Evolutionary conservation across 2,113 vertebrate species (phyloP).

Genomic region (Eublepharis macularius): DNA sequence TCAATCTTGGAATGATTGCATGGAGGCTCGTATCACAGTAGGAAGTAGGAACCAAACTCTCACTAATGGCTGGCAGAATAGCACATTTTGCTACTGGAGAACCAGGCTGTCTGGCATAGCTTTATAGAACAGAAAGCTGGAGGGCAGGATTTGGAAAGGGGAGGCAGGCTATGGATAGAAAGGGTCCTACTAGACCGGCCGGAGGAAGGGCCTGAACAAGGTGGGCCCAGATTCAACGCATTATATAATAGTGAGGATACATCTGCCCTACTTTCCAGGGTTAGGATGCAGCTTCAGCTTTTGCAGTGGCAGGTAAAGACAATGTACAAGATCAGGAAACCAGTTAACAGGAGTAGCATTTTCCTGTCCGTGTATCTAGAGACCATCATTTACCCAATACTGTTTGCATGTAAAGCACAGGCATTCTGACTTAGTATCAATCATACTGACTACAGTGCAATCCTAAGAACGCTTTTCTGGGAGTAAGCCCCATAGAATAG

Average conservation of each 20-base stretch:
- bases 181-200: no score
- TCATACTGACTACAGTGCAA: not conserved
- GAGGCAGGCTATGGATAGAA: not conserved
- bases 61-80: not conserved
- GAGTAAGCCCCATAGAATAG: no score
- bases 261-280: no score
- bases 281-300: not conserved
- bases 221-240: not conserved
- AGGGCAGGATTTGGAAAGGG: not conserved
- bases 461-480: no score
- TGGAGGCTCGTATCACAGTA: not conserved
- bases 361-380: not conserved
- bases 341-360: not conserved
- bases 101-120: not conserved
- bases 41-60: not conserved
- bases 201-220: not conserved
- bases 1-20: not conserved
- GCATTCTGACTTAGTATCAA: not conserved
- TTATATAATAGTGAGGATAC: no score
- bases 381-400: not conserved
- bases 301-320: not conserved
- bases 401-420: not conserved
- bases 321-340: not conserved
- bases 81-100: not conserved
- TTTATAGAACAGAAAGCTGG: not conserved